Percentiles rank a stretch among this genome's conserved stretches.
phyloP scores from a whole-genome alignment of 2,888 invertebrate species.

The Cheilosia impressa region DNA sequence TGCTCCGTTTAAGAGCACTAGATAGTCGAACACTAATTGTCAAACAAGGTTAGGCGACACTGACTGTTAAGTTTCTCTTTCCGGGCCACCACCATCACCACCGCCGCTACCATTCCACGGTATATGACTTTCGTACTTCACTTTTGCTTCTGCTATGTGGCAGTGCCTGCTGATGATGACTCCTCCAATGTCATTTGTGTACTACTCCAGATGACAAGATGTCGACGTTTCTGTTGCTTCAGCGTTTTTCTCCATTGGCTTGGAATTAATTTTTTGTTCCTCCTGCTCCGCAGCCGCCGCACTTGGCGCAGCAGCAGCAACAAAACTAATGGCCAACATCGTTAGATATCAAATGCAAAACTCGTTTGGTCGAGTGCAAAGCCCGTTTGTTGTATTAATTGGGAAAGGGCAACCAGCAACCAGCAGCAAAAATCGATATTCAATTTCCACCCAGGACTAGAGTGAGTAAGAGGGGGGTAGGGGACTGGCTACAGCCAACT shows the following conservation, averaged over 20 bases:
- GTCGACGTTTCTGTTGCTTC: slow-evolving; percentile 57
- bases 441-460: slow-evolving; percentile 43
- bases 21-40: slow-evolving; percentile 72
- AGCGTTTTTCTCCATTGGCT: slow-evolving; percentile 41
- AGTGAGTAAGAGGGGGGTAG: background rate
- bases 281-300: background rate
- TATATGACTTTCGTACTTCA: slow-evolving; percentile 28
- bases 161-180: slow-evolving; percentile 50
- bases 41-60: slow-evolving; percentile 67
- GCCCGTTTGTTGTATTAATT: slow-evolving; percentile 71
- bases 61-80: slow-evolving; percentile 51
- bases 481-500: background rate
- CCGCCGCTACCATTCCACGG: background rate
- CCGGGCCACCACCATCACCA: slow-evolving; percentile 5
- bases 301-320: slow-evolving; percentile 37
- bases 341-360: slow-evolving; percentile 74
- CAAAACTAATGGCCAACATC: slow-evolving; percentile 71
- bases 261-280: slow-evolving; percentile 21
- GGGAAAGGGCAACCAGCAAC: slow-evolving; percentile 69
- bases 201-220: slow-evolving; percentile 61
- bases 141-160: slow-evolving; percentile 9
- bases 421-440: slow-evolving; percentile 65
- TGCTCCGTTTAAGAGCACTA: slow-evolving; percentile 54
- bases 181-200: slow-evolving; percentile 58
- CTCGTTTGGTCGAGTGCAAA: slow-evolving; percentile 70